A percentile compares a stretch with the other conserved stretches of the same genome.
Evolutionary conservation across 2,888 invertebrate genomes (phyloP).

Genomic region (Stenurella melanura): DNA sequence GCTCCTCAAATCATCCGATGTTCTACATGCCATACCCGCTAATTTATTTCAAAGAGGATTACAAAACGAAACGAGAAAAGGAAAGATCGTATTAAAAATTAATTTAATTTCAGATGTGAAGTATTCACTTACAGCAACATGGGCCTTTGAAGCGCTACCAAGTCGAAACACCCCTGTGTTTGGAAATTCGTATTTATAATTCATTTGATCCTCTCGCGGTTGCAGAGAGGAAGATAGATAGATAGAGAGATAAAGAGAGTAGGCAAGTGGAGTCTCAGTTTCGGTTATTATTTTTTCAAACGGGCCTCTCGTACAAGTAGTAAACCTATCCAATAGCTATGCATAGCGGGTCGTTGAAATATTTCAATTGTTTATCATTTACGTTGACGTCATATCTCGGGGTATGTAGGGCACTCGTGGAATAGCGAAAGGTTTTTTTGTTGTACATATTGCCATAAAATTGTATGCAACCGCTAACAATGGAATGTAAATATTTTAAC

Average conservation of each 20-base stretch:
- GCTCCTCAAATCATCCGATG: not conserved
- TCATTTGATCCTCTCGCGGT: not conserved
- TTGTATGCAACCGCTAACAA: not conserved
- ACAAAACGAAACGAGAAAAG: not conserved
- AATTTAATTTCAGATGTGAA: slow-evolving; percentile 3
- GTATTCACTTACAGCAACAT: not conserved
- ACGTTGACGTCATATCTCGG: slow-evolving; percentile 15
- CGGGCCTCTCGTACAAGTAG: slow-evolving; percentile 19
- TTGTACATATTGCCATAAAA: not conserved
- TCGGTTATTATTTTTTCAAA: slow-evolving; percentile 27
- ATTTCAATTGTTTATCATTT: slow-evolving; percentile 24
- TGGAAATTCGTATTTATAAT: slow-evolving; percentile 14
- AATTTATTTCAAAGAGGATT: not conserved
- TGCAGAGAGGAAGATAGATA: not conserved
- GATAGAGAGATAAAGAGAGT: not conserved
- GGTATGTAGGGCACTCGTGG: not conserved
- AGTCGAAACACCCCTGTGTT: not conserved
- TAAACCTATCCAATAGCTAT: slow-evolving; percentile 15
- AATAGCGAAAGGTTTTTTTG: not conserved
- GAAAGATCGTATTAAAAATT: not conserved
- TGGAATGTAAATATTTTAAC: not conserved
- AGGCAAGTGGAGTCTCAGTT: not conserved
- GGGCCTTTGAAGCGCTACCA: not conserved
- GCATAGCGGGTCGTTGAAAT: not conserved
- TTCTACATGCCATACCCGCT: not conserved